Evolutionary conservation across 2,797 vertebrate genomes (phyloP).

Genomic region (Uromys caudimaculatus): DNA sequence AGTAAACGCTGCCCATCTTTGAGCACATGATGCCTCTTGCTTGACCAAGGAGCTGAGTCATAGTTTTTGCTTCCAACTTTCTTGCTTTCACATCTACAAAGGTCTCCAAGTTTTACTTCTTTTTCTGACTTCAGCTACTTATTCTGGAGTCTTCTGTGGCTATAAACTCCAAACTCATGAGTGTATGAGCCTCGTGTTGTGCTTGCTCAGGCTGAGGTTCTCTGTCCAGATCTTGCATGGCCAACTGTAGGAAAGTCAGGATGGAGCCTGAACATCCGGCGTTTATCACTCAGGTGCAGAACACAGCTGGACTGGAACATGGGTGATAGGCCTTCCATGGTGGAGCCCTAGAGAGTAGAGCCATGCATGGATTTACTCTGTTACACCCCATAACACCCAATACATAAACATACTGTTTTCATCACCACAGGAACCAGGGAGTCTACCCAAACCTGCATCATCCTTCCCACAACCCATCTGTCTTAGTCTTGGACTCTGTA

Average conservation of each 20-base stretch:
- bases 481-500: too few species aligned
- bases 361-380: background rate
- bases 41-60: slow-evolving; percentile 1
- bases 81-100: background rate
- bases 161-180: background rate
- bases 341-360: background rate
- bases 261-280: background rate
- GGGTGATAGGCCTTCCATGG: background rate
- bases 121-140: background rate
- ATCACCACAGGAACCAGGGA: background rate
- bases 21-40: background rate
- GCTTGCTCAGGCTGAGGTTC: background rate
- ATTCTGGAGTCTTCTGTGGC: background rate
- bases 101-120: background rate
- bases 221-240: background rate
- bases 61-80: background rate
- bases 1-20: background rate
- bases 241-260: fast-evolving
- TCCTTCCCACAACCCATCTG: too few species aligned
- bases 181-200: background rate
- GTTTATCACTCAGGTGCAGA: background rate
- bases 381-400: too few species aligned
- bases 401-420: background rate
- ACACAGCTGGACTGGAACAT: background rate
- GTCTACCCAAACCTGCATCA: background rate